Percentiles rank a stretch among this genome's conserved stretches.
phyloP scores from a whole-genome alignment of 2,113 vertebrate species.

The Amblyornis subalaris region DNA sequence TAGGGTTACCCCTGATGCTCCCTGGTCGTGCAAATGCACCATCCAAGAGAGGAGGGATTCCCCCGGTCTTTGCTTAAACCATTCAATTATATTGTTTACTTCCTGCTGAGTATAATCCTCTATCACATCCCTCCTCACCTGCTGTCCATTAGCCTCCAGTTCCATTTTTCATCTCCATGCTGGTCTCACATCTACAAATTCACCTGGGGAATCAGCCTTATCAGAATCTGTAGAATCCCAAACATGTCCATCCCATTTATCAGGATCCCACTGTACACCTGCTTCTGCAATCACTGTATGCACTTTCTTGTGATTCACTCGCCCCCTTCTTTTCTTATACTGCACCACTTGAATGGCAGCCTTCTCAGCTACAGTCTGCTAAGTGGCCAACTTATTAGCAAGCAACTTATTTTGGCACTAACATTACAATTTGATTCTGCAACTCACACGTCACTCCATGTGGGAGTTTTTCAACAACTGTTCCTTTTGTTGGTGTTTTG shows the following conservation, averaged over 20 bases:
- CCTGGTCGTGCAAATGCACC: background rate
- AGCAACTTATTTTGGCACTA: too few species aligned
- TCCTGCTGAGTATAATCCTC: background rate
- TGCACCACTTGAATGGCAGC: background rate
- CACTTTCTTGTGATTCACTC: background rate
- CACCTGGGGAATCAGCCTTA: background rate
- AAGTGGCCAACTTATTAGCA: too few species aligned
- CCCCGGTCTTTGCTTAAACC: background rate
- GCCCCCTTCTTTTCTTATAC: background rate
- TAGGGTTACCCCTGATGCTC: background rate
- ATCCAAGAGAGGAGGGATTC: background rate
- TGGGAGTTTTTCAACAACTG: too few species aligned
- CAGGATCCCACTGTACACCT: background rate
- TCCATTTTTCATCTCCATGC: background rate
- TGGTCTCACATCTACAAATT: background rate
- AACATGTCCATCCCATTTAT: background rate
- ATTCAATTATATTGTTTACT: background rate
- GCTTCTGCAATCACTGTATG: background rate
- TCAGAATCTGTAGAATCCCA: background rate
- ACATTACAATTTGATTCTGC: too few species aligned
- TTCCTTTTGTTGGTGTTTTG: too few species aligned
- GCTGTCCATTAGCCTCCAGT: background rate
- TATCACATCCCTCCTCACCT: background rate
- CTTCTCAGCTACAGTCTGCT: too few species aligned
- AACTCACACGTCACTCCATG: too few species aligned